Evolutionary conservation across 2,888 invertebrate genomes (phyloP).

Genomic region (Odontothrips loti): DNA sequence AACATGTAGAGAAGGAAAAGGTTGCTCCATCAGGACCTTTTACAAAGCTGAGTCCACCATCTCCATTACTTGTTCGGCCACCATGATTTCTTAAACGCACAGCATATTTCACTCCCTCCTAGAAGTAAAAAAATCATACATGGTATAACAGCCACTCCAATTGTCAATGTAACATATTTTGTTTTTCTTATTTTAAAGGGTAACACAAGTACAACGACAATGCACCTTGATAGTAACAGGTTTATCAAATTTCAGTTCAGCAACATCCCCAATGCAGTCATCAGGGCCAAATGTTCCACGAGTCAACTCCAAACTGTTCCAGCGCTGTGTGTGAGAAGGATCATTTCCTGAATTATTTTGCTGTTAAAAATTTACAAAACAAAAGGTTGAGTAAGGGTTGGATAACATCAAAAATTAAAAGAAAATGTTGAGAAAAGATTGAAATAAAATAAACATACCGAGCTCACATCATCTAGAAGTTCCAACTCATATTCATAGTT

Average conservation of each 20-base stretch:
- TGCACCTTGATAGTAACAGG: conserved; percentile 77
- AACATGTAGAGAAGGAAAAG: conserved; percentile 86
- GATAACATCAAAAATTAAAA: conserved; percentile 28
- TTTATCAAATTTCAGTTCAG: conserved; percentile 85
- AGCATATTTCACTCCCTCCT: conserved; percentile 87
- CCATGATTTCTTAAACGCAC: conserved; percentile 84
- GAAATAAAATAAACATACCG: conserved; percentile 29
- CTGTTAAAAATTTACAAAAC: conserved; percentile 38
- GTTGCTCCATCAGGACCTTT: conserved; percentile 90
- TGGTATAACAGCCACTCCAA: background rate
- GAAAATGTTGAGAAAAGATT: conserved; percentile 30
- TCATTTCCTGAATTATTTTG: conserved; percentile 45
- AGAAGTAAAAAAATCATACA: conserved; percentile 35
- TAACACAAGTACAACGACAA: conserved; percentile 28
- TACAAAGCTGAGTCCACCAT: conserved; percentile 81
- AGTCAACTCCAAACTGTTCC: conserved; percentile 81
- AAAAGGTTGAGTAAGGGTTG: background rate
- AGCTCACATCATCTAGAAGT: conserved; percentile 70
- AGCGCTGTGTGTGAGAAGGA: conserved; percentile 65
- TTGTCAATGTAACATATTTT: background rate
- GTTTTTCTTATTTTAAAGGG: background rate
- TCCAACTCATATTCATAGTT: conserved; percentile 89
- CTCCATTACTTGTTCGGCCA: conserved; percentile 89
- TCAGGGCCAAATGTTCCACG: conserved; percentile 80
- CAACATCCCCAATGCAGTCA: conserved; percentile 73